A percentile compares a stretch with the other conserved stretches of the same genome.
phyloP scores from a whole-genome alignment of 2,888 invertebrate genomes.

The Lithophane ornitopus region DNA sequence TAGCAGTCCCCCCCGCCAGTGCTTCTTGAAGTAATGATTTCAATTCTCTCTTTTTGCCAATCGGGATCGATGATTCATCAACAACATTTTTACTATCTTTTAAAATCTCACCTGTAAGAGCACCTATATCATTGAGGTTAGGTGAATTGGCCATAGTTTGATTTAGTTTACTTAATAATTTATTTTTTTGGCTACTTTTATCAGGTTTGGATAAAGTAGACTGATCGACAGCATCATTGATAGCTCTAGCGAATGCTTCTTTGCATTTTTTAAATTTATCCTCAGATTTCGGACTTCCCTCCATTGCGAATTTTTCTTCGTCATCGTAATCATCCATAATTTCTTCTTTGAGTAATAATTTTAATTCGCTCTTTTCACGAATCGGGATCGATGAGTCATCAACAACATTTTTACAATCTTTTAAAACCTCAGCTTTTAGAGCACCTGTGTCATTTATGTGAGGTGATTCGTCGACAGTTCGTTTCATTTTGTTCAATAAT shows the following conservation, averaged over 20 bases:
- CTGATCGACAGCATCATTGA: conserved; percentile 30
- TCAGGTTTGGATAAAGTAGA: conserved; percentile 17
- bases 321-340: neutral
- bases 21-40: conserved; percentile 16
- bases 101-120: conserved; percentile 12
- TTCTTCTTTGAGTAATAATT: conserved; percentile 5
- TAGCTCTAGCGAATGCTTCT: conserved; percentile 43
- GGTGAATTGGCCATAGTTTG: conserved; percentile 14
- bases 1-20: neutral
- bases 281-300: too few relatives aligned
- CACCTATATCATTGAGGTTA: conserved; percentile 10
- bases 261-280: conserved; percentile 20
- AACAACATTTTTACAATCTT: conserved; percentile 17
- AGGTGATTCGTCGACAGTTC: conserved; percentile 12
- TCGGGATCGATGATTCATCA: conserved; percentile 5
- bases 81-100: conserved; percentile 11
- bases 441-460: conserved; percentile 13
- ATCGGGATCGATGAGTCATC: neutral
- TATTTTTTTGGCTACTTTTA: conserved; percentile 24
- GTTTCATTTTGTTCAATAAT: conserved; percentile 18
- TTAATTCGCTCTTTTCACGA: conserved; percentile 13
- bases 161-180: conserved; percentile 23
- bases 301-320: too few relatives aligned
- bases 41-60: conserved; percentile 6
- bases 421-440: conserved; percentile 10